Conservation (phyloP, 2,888 invertebrate genomes). For the Dicyrtoma fusca region DNA sequence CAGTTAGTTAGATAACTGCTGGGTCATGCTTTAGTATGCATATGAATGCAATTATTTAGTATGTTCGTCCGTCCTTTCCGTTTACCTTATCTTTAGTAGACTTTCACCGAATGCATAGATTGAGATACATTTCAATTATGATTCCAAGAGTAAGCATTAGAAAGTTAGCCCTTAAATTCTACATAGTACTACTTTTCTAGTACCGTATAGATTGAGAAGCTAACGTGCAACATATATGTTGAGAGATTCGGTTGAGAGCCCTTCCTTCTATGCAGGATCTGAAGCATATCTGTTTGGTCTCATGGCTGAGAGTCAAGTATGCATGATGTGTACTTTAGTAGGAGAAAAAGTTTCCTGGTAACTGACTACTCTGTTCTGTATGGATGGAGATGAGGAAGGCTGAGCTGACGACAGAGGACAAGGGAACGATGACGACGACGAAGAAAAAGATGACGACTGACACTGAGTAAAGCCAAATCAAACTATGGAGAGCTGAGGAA, state of each 20-base stretch:
- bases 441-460: neutral
- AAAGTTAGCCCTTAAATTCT: no score
- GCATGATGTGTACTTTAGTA: slow-evolving; percentile 11
- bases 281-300: neutral
- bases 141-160: no score
- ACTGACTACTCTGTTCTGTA: slow-evolving; percentile 24
- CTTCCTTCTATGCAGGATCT: neutral
- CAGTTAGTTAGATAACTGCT: no score
- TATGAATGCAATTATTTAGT: no score
- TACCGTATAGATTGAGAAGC: no score
- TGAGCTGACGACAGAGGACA: slow-evolving; percentile 3
- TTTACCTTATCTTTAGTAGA: no score
- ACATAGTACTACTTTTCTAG: no score
- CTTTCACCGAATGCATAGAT: no score
- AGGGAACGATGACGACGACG: neutral
- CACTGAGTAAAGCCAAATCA: neutral
- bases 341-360: slow-evolving; percentile 39
- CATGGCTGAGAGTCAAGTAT: neutral
- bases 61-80: no score
- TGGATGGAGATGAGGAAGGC: slow-evolving; percentile 16
- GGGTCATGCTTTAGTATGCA: no score
- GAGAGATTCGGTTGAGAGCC: neutral
- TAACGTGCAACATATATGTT: neutral
- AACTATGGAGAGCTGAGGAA: slow-evolving; percentile 4
- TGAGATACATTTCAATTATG: no score